A percentile compares a stretch with the other conserved stretches of the same genome.
These are phyloP conservation scores for Catocala fraxini DNA, from an alignment of 2,888 invertebrate genomes.

Conservation along the genomic window DNA sequence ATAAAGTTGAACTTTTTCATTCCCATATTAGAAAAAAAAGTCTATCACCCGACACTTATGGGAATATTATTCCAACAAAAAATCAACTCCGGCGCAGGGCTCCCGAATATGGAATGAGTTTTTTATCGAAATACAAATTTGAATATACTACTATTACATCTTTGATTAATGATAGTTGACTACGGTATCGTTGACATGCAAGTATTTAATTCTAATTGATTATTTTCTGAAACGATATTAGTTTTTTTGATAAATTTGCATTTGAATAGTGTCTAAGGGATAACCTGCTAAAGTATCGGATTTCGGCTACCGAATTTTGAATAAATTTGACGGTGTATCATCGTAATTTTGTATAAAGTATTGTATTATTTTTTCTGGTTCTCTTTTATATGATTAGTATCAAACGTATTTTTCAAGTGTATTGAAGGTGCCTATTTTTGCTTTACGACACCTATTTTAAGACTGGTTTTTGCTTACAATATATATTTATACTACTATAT, in stretches of 20 bases:
- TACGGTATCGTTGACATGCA: slow-evolving; percentile 62
- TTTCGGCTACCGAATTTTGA: slow-evolving; percentile 32
- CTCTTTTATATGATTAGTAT: no score
- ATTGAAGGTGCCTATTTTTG: no score
- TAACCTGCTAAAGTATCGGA: slow-evolving; percentile 34
- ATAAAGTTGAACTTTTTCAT: slow-evolving; percentile 41
- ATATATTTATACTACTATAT: no score
- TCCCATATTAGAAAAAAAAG: slow-evolving; percentile 23
- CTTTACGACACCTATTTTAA: no score
- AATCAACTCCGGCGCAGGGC: slow-evolving; percentile 42
- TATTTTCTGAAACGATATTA: slow-evolving; percentile 58
- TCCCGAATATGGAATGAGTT: slow-evolving; percentile 60
- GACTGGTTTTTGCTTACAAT: no score
- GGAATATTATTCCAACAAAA: slow-evolving; percentile 53
- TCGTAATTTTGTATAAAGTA: background rate
- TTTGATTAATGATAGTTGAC: slow-evolving; percentile 44
- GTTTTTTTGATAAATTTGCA: slow-evolving; percentile 45
- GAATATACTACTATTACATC: slow-evolving; percentile 55
- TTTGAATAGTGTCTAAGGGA: slow-evolving; percentile 31
- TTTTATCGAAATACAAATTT: slow-evolving; percentile 52
- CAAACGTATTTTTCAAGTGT: no score
- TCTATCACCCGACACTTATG: slow-evolving; percentile 46
- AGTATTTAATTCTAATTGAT: slow-evolving; percentile 75
- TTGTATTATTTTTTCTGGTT: no score
- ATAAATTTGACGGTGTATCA: slow-evolving; percentile 12